A percentile compares a stretch with the other conserved stretches of the same genome.
Evolutionary conservation across 2,113 vertebrate species (phyloP).

Genomic region (Protobothrops flavoviridis): DNA sequence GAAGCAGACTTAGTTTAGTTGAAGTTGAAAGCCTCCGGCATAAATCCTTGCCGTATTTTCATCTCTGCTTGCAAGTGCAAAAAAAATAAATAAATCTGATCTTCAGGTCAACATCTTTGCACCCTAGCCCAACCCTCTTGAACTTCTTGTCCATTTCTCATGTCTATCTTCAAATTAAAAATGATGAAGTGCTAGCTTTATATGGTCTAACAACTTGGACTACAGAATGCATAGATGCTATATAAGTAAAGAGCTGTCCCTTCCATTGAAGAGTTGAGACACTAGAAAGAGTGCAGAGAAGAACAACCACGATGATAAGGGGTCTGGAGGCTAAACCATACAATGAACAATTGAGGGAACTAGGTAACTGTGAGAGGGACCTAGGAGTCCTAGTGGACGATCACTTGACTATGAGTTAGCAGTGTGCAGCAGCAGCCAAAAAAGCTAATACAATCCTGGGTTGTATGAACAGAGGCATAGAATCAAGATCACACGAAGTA

Average conservation of each 20-base stretch:
- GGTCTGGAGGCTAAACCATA: too few relatives aligned
- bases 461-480: too few relatives aligned
- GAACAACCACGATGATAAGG: too few relatives aligned
- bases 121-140: slow-evolving; percentile 49
- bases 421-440: too few relatives aligned
- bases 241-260: slow-evolving; percentile 33
- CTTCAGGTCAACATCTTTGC: slow-evolving; percentile 38
- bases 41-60: slow-evolving; percentile 46
- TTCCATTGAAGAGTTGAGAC: neutral
- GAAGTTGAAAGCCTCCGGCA: slow-evolving; percentile 39
- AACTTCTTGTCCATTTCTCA: slow-evolving; percentile 47
- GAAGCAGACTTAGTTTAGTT: slow-evolving; percentile 31
- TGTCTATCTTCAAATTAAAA: slow-evolving; percentile 46
- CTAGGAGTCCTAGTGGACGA: too few relatives aligned
- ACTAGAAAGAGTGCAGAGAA: too few relatives aligned
- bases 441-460: too few relatives aligned
- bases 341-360: too few relatives aligned
- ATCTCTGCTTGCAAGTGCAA: slow-evolving; percentile 34
- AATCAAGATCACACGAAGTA: too few relatives aligned
- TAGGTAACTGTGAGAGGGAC: too few relatives aligned
- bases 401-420: too few relatives aligned
- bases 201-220: slow-evolving; percentile 53
- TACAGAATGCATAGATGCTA: slow-evolving; percentile 35
- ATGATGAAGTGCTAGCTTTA: slow-evolving; percentile 26
- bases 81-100: slow-evolving; percentile 18